A percentile compares a stretch with the other conserved stretches of the same genome.
These are phyloP conservation scores for Dynastes grantii DNA, from an alignment of 2,888 invertebrate genomes.

Conservation along the genomic window DNA sequence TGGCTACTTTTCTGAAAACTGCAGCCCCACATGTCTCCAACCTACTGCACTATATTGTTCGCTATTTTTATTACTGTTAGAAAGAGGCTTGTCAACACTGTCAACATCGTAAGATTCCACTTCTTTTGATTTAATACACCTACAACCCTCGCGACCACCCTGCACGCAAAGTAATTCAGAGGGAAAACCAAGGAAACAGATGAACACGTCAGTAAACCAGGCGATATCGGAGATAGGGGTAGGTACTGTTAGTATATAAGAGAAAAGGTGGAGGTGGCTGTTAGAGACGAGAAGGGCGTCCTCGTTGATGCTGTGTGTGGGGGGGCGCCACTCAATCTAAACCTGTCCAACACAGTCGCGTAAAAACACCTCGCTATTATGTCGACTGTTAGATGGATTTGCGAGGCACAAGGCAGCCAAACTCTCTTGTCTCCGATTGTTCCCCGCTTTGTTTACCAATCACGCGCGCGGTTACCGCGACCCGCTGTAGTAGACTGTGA, in stretches of 20 bases:
- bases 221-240: conserved; percentile 35
- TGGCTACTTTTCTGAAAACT: too few species aligned
- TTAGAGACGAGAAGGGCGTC: conserved; percentile 13
- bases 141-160: neutral
- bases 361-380: conserved; percentile 69
- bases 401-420: conserved; percentile 52
- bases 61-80: too few species aligned
- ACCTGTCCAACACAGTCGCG: conserved; percentile 67
- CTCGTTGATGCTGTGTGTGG: conserved; percentile 33
- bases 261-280: neutral
- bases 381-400: conserved; percentile 68
- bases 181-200: conserved; percentile 45
- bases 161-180: conserved; percentile 44
- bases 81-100: too few species aligned
- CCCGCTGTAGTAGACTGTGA: conserved; percentile 52
- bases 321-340: conserved; percentile 66
- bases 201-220: conserved; percentile 48
- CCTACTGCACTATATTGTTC: neutral
- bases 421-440: conserved; percentile 65
- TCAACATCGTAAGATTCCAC: neutral
- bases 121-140: neutral
- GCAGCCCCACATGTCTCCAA: too few species aligned
- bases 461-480: conserved; percentile 58
- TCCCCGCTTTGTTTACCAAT: conserved; percentile 68
- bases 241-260: neutral